These are phyloP conservation scores for Monopis laevigella DNA, from an alignment of 2,888 invertebrate species.

Conservation along the genomic window DNA sequence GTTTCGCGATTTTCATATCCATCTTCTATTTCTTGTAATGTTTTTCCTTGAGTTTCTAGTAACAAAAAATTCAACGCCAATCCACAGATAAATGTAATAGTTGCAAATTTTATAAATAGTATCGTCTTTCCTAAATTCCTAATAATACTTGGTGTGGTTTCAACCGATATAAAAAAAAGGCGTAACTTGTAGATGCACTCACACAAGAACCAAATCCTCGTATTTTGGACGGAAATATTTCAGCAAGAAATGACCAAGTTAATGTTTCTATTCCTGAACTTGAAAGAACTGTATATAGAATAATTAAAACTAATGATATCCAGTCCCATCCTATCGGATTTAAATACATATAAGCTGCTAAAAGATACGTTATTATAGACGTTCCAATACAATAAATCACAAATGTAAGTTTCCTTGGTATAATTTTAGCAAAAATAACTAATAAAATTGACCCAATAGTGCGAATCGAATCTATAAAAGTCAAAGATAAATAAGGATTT, in stretches of 20 bases:
- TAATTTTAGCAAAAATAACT: constrained; percentile 26
- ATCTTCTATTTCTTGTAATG: constrained; percentile 72
- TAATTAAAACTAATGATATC: constrained; percentile 27
- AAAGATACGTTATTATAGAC: constrained; percentile 22
- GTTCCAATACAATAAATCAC: constrained; percentile 24
- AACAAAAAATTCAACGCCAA: constrained; percentile 28
- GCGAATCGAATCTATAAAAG: constrained; percentile 30
- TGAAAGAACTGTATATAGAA: constrained; percentile 27
- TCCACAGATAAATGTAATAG: constrained; percentile 24
- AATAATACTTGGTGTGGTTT: constrained; percentile 30
- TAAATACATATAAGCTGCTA: constrained; percentile 26
- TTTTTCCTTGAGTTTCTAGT: constrained; percentile 65
- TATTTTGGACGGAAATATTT: constrained; percentile 33
- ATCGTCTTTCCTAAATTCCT: constrained; percentile 24
- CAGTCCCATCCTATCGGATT: constrained; percentile 24
- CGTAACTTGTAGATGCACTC: constrained; percentile 28
- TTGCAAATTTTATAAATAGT: constrained; percentile 29
- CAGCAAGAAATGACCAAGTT: constrained; percentile 35
- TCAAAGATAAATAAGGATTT: constrained; percentile 30
- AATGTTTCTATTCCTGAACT: constrained; percentile 25
- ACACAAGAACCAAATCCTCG: constrained; percentile 37
- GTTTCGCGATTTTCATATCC: constrained; percentile 28
- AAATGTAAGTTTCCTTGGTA: constrained; percentile 29
- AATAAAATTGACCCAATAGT: constrained; percentile 21
- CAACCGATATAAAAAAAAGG: constrained; percentile 32